A percentile compares a stretch with the other conserved stretches of the same genome.
Evolutionary conservation across 1,140 invertebrate genomes (phyloP).

Genomic region (Neomicropteryx cornuta): DNA sequence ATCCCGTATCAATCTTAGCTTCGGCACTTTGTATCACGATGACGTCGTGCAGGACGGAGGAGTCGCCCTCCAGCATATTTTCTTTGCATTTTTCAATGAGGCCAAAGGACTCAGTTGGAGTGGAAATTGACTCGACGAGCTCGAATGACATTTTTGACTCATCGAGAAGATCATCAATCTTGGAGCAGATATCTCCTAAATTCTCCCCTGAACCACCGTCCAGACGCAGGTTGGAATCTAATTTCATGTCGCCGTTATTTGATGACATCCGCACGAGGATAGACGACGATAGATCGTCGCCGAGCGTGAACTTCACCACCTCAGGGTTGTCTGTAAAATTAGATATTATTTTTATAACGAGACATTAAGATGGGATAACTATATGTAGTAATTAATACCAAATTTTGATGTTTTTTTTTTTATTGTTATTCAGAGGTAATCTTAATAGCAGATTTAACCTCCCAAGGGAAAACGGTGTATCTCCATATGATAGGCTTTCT

Average conservation of each 20-base stretch:
- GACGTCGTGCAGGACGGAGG: constrained; percentile 22
- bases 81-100: neutral
- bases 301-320: constrained; percentile 27
- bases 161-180: constrained; percentile 25
- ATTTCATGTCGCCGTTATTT: constrained; percentile 20
- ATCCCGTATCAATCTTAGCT: constrained; percentile 28
- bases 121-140: neutral
- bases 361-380: too few species aligned
- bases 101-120: neutral
- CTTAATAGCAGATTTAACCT: too few species aligned
- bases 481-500: too few species aligned
- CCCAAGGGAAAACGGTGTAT: too few species aligned
- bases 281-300: constrained; percentile 17
- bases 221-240: too few species aligned
- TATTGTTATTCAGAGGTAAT: constrained; percentile 7
- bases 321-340: too few species aligned
- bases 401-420: constrained; percentile 14
- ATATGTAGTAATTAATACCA: too few species aligned
- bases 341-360: too few species aligned
- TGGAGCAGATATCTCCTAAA: constrained; percentile 27
- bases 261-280: constrained; percentile 26
- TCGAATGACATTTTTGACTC: neutral
- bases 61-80: constrained; percentile 8
- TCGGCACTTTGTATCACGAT: constrained; percentile 37
- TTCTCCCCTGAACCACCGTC: constrained; percentile 23